These are phyloP conservation scores for Squalus acanthias DNA, from an alignment of 2,797 vertebrate genomes.

Conservation along the genomic window DNA sequence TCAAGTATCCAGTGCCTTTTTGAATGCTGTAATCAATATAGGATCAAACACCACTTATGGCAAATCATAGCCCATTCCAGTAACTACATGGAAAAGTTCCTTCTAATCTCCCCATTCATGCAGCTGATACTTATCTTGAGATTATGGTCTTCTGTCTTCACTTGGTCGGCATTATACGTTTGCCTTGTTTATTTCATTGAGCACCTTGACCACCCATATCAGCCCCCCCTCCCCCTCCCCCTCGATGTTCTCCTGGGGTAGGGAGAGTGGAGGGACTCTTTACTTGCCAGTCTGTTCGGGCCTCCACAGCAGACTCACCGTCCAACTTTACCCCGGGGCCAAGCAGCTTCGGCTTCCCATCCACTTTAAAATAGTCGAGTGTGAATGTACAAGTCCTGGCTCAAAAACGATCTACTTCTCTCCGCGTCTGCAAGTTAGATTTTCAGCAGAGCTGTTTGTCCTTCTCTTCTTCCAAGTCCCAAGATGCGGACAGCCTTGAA, in stretches of 20 bases:
- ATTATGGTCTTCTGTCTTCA: too few species aligned
- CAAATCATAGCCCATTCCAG: neutral
- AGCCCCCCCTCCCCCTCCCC: neutral
- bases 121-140: too few species aligned
- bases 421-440: neutral
- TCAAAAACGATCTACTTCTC: too few species aligned
- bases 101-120: neutral
- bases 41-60: neutral
- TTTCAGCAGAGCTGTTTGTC: neutral
- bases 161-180: neutral
- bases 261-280: neutral
- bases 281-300: neutral
- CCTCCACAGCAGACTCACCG: neutral
- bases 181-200: neutral
- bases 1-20: neutral
- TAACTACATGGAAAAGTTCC: neutral
- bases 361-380: neutral
- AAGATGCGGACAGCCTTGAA: neutral
- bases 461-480: neutral
- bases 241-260: neutral
- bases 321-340: neutral
- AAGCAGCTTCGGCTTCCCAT: neutral
- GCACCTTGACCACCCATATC: too few species aligned
- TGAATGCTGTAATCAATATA: neutral
- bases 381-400: neutral